Evolutionary conservation across 2,888 invertebrate species (phyloP).

Genomic region (Steinernema carpocapsae): DNA sequence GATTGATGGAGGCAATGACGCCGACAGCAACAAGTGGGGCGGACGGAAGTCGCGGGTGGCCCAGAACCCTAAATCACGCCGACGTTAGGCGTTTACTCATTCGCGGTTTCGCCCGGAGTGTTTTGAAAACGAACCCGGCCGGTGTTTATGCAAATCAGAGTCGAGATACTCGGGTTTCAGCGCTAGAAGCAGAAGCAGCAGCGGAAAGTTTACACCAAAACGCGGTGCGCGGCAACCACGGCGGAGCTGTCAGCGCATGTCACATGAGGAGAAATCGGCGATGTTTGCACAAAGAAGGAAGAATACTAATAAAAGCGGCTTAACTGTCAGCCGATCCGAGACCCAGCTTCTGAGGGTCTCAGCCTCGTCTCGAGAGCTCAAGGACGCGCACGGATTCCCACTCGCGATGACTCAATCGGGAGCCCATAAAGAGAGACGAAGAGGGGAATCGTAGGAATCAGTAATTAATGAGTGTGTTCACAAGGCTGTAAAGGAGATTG

Average conservation of each 20-base stretch:
- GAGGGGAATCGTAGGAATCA: conserved; percentile 1
- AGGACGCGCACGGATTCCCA: conserved; percentile 26
- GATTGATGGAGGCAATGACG: conserved; percentile 18
- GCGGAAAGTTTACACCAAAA: conserved; percentile 29
- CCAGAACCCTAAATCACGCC: background rate
- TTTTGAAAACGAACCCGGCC: conserved; percentile 30
- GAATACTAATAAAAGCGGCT: conserved; percentile 26
- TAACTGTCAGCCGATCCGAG: conserved; percentile 31
- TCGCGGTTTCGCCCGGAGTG: conserved; percentile 11
- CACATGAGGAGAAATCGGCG: conserved; percentile 20
- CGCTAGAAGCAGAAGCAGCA: background rate
- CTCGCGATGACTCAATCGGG: background rate
- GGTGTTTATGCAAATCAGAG: background rate
- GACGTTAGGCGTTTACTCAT: background rate
- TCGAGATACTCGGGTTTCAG: background rate
- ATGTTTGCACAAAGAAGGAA: conserved; percentile 33
- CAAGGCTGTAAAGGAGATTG: conserved; percentile 35
- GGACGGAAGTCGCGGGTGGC: background rate
- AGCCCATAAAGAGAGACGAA: background rate
- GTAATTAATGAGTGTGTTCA: conserved; percentile 33
- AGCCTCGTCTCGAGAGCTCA: conserved; percentile 13
- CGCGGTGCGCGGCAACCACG: background rate
- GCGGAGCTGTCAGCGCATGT: conserved; percentile 32
- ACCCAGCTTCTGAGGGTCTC: background rate
- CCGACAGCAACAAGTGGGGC: conserved; percentile 26